phyloP scores from a whole-genome alignment of 2,113 vertebrate species.

The Synodontis membranacea region DNA sequence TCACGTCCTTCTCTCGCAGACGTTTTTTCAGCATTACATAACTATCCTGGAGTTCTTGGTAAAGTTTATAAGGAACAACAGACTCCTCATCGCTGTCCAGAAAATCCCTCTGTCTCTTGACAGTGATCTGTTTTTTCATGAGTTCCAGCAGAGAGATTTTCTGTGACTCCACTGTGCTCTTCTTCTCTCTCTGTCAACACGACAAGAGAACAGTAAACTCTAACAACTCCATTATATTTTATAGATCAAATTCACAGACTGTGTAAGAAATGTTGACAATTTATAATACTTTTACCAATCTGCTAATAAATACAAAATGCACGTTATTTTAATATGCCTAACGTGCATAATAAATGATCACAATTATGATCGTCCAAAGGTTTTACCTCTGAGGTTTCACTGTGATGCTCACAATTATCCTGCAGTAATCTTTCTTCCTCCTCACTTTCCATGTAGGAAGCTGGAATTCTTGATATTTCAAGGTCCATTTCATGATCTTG shows the following conservation, averaged over 20 bases:
- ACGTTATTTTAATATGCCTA: neutral
- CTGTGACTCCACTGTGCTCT: conserved; percentile 5
- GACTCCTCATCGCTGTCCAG: conserved; percentile 38
- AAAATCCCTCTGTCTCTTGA: conserved; percentile 39
- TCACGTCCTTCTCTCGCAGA: conserved; percentile 18
- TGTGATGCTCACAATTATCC: conserved; percentile 12
- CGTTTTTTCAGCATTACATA: conserved; percentile 31
- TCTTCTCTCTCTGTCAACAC: conserved; percentile 22
- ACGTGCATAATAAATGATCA: neutral
- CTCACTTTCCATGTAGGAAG: conserved; percentile 16
- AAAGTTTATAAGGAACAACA: conserved; percentile 36
- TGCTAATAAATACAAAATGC: neutral
- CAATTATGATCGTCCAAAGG: neutral
- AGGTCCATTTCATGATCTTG: conserved; percentile 29
- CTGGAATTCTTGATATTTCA: conserved; percentile 10
- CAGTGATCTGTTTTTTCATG: conserved; percentile 34
- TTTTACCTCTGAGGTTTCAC: conserved; percentile 36
- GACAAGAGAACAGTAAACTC: neutral
- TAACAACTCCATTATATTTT: neutral
- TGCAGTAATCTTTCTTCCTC: conserved; percentile 16
- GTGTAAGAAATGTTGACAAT: neutral
- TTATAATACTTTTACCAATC: neutral
- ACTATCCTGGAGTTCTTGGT: conserved; percentile 45
- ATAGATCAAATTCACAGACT: neutral
- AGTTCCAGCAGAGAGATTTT: conserved; percentile 28